phyloP scores from a whole-genome alignment of 2,797 vertebrate genomes.

The Kryptolebias ocellatus region DNA sequence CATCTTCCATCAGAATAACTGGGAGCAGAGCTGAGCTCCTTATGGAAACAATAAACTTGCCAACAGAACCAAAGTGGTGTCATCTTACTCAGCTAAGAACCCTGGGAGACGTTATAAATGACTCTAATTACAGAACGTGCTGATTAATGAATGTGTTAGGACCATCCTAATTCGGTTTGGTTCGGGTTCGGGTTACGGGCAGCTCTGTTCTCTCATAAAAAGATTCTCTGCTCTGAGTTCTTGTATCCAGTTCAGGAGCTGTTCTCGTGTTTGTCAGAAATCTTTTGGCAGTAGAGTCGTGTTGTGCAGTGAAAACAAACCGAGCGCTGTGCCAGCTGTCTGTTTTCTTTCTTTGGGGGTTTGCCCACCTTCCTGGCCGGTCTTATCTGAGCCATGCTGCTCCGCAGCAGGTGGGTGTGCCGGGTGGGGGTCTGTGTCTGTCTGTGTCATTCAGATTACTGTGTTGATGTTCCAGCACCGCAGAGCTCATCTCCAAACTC shows the following conservation, averaged over 20 bases:
- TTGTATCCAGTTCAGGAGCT: neutral
- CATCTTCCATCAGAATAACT: slow-evolving; percentile 1
- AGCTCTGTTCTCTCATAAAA: no score
- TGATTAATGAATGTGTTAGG: no score
- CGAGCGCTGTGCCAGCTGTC: neutral
- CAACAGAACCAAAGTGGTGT: neutral
- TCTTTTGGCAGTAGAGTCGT: neutral
- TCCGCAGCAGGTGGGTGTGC: slow-evolving; percentile 40
- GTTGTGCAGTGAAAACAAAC: neutral
- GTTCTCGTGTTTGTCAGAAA: neutral
- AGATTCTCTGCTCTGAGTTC: neutral
- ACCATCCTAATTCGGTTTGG: no score
- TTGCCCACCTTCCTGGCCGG: slow-evolving; percentile 22
- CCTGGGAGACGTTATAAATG: slow-evolving; percentile 22
- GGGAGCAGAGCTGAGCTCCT: slow-evolving; percentile 29
- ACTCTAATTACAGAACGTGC: slow-evolving; percentile 7
- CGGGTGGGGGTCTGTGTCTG: slow-evolving; percentile 23
- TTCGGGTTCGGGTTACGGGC: no score
- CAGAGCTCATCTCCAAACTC: slow-evolving; percentile 46
- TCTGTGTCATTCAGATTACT: slow-evolving; percentile 55
- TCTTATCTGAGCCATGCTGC: slow-evolving; percentile 40
- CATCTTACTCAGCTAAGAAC: slow-evolving; percentile 10
- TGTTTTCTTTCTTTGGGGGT: neutral
- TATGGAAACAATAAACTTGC: slow-evolving; percentile 28
- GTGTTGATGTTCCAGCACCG: slow-evolving; percentile 60